phyloP scores from a whole-genome alignment of 2,888 invertebrate genomes.

The Orthonychiurus folsomi region DNA sequence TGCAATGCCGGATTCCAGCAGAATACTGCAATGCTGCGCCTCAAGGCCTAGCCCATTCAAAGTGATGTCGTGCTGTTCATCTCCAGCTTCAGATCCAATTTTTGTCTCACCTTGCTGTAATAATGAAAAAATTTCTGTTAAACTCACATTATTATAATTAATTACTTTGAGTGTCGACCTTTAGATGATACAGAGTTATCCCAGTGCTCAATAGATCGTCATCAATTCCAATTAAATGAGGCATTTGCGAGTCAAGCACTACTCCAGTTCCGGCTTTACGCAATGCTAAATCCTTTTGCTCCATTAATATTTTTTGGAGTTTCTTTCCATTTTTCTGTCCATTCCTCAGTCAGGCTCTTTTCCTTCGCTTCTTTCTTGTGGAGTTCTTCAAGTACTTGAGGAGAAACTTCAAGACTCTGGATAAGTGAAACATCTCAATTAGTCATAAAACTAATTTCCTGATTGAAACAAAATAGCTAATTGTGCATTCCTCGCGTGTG shows the following conservation, averaged over 20 bases:
- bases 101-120: conserved; percentile 71
- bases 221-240: conserved; percentile 84
- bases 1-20: conserved; percentile 61
- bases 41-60: conserved; percentile 67
- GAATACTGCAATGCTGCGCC: conserved; percentile 66
- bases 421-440: neutral
- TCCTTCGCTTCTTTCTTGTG: conserved; percentile 82
- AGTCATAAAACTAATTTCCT: too few relatives aligned
- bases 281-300: conserved; percentile 75
- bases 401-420: neutral
- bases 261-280: conserved; percentile 81
- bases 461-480: too few relatives aligned
- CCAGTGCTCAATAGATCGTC: conserved; percentile 83
- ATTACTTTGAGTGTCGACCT: conserved; percentile 47
- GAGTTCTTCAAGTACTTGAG: conserved; percentile 62
- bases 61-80: conserved; percentile 75
- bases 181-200: conserved; percentile 80
- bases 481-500: too few relatives aligned
- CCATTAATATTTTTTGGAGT: conserved; percentile 78
- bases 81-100: conserved; percentile 67
- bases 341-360: conserved; percentile 74
- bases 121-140: neutral
- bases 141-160: neutral
- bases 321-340: conserved; percentile 88
- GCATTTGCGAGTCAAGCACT: conserved; percentile 79